phyloP scores from a whole-genome alignment of 2,113 vertebrate species.

The Sylvia atricapilla region DNA sequence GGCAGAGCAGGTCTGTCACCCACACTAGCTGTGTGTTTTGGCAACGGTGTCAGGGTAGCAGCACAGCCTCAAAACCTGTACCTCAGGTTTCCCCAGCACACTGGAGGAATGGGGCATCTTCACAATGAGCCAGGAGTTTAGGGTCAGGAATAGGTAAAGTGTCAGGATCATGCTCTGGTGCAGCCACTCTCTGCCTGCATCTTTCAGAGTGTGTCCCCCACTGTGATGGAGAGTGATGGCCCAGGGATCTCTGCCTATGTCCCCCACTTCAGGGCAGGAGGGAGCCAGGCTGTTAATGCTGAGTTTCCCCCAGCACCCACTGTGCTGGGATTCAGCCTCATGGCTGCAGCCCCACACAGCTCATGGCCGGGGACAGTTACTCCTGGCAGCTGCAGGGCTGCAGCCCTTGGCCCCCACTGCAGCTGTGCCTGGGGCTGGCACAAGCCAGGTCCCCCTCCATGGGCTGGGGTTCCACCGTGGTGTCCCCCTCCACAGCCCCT shows the following conservation, averaged over 20 bases:
- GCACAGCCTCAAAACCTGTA: not conserved
- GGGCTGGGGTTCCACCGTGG: not conserved
- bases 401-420: not conserved
- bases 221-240: fast-evolving
- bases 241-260: not conserved
- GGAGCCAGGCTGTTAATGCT: not conserved
- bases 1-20: not conserved
- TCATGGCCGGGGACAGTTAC: not conserved
- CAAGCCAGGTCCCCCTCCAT: fast-evolving
- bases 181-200: not conserved
- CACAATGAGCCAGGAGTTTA: fast-evolving
- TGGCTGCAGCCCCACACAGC: not conserved
- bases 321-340: fast-evolving
- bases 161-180: not conserved
- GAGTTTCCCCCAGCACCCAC: not conserved
- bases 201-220: not conserved
- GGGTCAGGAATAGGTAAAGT: fast-evolving
- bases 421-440: fast-evolving
- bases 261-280: fast-evolving
- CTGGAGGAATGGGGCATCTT: fast-evolving
- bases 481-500: too few species aligned
- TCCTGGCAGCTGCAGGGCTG: not conserved
- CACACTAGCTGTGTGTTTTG: fast-evolving
- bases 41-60: fast-evolving
- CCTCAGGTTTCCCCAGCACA: not conserved